Evolutionary conservation across 2,113 vertebrate genomes (phyloP).

Genomic region (Ctenomys sociabilis): DNA sequence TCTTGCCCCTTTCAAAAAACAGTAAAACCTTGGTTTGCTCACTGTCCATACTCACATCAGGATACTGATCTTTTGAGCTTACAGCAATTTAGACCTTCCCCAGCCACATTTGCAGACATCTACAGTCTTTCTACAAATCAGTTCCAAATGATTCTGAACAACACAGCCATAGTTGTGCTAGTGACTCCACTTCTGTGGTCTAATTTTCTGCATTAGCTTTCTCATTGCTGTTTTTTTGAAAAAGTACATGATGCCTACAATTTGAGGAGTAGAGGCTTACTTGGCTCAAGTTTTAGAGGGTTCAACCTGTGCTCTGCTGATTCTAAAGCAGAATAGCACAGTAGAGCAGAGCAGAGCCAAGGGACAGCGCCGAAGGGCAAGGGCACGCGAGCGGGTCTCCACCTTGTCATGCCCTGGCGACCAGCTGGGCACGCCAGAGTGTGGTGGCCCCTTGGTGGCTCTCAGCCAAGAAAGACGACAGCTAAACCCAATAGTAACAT

Average conservation of each 20-base stretch:
- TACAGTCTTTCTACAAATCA: neutral
- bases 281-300: neutral
- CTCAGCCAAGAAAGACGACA: neutral
- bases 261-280: neutral
- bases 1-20: neutral
- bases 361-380: neutral
- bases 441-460: neutral
- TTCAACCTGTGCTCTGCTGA: neutral
- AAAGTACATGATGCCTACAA: neutral
- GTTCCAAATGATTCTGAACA: neutral
- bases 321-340: neutral
- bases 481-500: neutral
- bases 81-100: neutral
- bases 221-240: neutral
- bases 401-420: neutral
- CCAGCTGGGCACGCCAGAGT: neutral
- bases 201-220: neutral
- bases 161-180: neutral
- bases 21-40: neutral
- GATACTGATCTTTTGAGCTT: neutral
- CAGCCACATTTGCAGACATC: neutral
- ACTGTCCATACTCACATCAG: neutral
- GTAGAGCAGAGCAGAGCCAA: neutral
- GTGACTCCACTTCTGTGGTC: neutral
- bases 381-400: neutral